Conservation (phyloP, 2,888 invertebrate genomes). For the Troides aeacus region DNA sequence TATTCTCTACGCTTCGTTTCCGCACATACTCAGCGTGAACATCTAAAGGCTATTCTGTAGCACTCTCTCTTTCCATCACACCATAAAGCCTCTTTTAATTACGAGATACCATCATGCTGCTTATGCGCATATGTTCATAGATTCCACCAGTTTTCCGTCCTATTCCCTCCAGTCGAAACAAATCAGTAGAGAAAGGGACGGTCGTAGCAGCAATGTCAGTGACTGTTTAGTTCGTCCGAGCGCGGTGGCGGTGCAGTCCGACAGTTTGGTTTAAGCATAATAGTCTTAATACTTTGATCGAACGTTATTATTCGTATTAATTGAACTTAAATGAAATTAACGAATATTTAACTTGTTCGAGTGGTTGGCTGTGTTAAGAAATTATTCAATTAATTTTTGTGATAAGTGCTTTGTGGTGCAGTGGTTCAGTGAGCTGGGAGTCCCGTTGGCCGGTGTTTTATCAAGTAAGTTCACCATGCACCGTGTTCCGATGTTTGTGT, state of each 20-base stretch:
- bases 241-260: constrained; percentile 49
- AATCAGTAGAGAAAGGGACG: constrained; percentile 52
- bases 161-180: constrained; percentile 42
- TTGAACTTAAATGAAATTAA: constrained; percentile 48
- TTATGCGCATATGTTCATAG: constrained; percentile 57
- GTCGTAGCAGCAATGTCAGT: constrained; percentile 71
- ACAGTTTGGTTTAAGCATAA: constrained; percentile 34
- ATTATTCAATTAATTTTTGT: constrained; percentile 39
- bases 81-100: constrained; percentile 40
- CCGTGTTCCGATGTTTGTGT: constrained; percentile 44
- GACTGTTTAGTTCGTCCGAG: constrained; percentile 67
- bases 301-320: constrained; percentile 58
- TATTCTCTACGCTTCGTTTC: constrained; percentile 61
- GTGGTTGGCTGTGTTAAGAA: constrained; percentile 45
- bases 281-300: constrained; percentile 44
- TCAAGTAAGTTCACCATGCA: constrained; percentile 61
- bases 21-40: constrained; percentile 58
- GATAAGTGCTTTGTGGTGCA: constrained; percentile 38
- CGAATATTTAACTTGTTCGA: constrained; percentile 38
- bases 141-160: constrained; percentile 61
- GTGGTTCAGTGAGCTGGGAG: constrained; percentile 46
- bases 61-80: constrained; percentile 46
- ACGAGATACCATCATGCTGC: constrained; percentile 54
- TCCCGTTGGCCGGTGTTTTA: constrained; percentile 68
- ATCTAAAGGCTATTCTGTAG: constrained; percentile 52